phyloP scores from a whole-genome alignment of 2,888 invertebrate species.

The Thecophora atra region DNA sequence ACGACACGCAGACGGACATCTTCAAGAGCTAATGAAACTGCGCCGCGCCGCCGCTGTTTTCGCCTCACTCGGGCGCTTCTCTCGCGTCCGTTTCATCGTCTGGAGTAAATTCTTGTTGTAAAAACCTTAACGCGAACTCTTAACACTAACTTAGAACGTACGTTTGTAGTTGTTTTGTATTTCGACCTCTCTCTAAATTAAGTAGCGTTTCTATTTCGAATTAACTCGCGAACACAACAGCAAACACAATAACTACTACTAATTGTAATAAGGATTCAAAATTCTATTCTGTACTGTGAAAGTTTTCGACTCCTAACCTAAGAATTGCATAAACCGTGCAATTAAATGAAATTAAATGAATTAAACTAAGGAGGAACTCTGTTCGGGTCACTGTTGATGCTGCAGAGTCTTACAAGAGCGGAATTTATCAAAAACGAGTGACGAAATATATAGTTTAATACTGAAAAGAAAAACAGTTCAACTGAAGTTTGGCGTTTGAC shows the following conservation, averaged over 20 bases:
- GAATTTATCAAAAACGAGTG: not conserved
- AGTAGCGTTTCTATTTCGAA: slow-evolving; percentile 23
- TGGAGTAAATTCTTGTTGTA: slow-evolving; percentile 11
- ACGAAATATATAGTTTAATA: not conserved
- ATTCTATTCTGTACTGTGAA: slow-evolving; percentile 16
- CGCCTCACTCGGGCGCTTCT: not conserved
- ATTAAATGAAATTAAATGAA: too few species aligned
- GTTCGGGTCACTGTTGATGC: too few species aligned
- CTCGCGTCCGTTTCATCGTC: not conserved
- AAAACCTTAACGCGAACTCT: slow-evolving; percentile 15
- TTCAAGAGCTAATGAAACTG: slow-evolving; percentile 68
- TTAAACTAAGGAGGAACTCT: too few species aligned
- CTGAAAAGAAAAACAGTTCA: too few species aligned
- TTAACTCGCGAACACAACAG: not conserved
- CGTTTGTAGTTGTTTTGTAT: slow-evolving; percentile 14
- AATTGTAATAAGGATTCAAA: not conserved
- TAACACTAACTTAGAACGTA: slow-evolving; percentile 11
- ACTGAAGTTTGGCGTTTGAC: too few species aligned
- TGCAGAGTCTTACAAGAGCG: too few species aligned
- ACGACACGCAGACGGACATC: slow-evolving; percentile 66
- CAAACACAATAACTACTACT: slow-evolving; percentile 12
- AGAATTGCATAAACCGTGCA: too few species aligned
- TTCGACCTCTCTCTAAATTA: slow-evolving; percentile 12
- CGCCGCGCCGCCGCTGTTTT: not conserved
- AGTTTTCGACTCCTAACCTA: slow-evolving; percentile 20